Conservation (phyloP, 53 echinoderm and acorn worm species). For the Temnopleurus reevesii region DNA sequence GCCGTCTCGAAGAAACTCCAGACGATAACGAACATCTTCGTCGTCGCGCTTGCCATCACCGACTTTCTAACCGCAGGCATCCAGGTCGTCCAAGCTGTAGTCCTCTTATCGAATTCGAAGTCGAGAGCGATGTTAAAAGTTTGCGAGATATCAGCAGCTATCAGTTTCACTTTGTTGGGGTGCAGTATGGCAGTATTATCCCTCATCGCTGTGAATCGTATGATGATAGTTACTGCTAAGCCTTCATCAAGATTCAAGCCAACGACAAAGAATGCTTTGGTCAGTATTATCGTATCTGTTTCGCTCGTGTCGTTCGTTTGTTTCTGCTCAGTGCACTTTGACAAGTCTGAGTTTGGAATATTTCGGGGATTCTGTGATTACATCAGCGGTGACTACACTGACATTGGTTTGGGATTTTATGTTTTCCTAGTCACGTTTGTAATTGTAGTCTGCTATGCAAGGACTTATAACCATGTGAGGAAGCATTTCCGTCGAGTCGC, state of each 20-base stretch:
- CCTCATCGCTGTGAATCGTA: slow-evolving; percentile 25
- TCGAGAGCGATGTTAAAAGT: background rate
- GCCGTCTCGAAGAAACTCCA: background rate
- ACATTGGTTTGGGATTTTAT: background rate
- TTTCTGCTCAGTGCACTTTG: background rate
- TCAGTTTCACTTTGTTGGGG: slow-evolving; percentile 15
- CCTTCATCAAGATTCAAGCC: background rate
- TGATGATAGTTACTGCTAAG: background rate
- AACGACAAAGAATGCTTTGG: background rate
- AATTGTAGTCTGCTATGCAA: slow-evolving; percentile 12
- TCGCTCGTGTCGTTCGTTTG: background rate
- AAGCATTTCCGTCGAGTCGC: background rate
- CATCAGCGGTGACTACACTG: background rate
- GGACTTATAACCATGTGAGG: slow-evolving; percentile 2
- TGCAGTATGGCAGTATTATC: background rate
- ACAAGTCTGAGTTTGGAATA: background rate
- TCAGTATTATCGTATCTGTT: background rate
- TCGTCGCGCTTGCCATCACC: slow-evolving; percentile 1
- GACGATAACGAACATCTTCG: slow-evolving; percentile 33
- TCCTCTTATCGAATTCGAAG: background rate
- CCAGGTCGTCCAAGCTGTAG: background rate
- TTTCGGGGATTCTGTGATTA: background rate
- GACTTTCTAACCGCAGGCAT: background rate
- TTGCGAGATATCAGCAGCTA: background rate
- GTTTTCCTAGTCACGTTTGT: background rate